Conservation (phyloP, 2,888 invertebrate species). For the Cyclophora albipunctata region DNA sequence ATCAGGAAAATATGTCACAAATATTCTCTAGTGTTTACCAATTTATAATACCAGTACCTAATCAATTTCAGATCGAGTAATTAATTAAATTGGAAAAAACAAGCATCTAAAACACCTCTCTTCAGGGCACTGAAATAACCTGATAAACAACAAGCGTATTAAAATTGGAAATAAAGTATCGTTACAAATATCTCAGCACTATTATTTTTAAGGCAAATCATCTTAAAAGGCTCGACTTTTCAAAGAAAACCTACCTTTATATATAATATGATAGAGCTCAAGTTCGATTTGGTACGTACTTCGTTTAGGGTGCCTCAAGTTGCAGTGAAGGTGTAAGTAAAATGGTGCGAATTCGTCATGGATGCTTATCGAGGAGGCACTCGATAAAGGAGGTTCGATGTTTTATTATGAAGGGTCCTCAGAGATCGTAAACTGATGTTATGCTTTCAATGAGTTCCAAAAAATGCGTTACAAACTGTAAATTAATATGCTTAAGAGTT, state of each 20-base stretch:
- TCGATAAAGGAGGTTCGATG: slow-evolving; percentile 67
- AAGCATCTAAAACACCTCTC: background rate
- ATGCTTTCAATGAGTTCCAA: slow-evolving; percentile 48
- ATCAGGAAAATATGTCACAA: too few relatives aligned
- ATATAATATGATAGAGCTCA: background rate
- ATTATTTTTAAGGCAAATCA: slow-evolving; percentile 24
- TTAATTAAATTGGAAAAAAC: too few relatives aligned
- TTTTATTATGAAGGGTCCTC: slow-evolving; percentile 59
- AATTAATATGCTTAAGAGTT: slow-evolving; percentile 15
- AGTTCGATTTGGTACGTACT: background rate
- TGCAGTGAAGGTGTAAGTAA: slow-evolving; percentile 21
- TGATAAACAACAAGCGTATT: slow-evolving; percentile 42
- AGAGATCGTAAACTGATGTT: slow-evolving; percentile 47
- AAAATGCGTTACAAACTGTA: slow-evolving; percentile 36
- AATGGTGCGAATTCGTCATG: slow-evolving; percentile 73
- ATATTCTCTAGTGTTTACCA: too few relatives aligned
- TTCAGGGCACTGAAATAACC: slow-evolving; percentile 36
- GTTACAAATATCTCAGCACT: slow-evolving; percentile 55
- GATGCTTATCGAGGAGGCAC: slow-evolving; percentile 69
- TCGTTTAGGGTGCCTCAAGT: slow-evolving; percentile 6
- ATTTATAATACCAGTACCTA: too few relatives aligned
- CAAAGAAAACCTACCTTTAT: background rate
- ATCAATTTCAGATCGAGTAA: too few relatives aligned
- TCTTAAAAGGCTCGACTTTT: background rate
- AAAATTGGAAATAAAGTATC: slow-evolving; percentile 68